Conservation (phyloP, 1,140 invertebrate genomes). For the Polypedilum pembai region DNA sequence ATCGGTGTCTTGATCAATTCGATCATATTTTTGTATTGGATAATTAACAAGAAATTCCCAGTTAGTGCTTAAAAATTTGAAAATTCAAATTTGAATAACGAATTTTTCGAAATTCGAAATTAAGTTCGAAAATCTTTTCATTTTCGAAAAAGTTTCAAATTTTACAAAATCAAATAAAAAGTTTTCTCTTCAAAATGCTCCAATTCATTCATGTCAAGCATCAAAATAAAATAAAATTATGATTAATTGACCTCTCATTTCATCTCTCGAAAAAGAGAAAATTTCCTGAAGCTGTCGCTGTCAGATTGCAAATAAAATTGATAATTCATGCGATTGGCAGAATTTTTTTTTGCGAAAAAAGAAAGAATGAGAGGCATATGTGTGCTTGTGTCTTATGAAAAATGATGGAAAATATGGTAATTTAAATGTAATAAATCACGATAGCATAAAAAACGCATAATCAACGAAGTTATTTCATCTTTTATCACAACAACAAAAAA, state of each 20-base stretch:
- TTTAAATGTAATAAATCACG: conserved; percentile 27
- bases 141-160: no score
- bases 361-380: not conserved
- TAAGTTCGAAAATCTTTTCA: no score
- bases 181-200: not conserved
- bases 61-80: no score
- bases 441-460: not conserved
- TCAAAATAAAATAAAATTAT: not conserved
- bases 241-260: conserved; percentile 1
- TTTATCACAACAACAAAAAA: not conserved
- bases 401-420: conserved; percentile 24
- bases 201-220: not conserved
- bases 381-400: conserved; percentile 15
- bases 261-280: not conserved
- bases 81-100: no score
- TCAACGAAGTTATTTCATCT: not conserved
- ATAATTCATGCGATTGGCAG: not conserved
- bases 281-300: conserved; percentile 11
- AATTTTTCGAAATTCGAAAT: no score
- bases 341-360: not conserved
- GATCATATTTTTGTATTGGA: no score
- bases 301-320: not conserved
- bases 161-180: no score
- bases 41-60: no score
- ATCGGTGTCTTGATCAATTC: no score